phyloP scores from a whole-genome alignment of 1,140 invertebrate species.

The Brachionus paranguensis region DNA sequence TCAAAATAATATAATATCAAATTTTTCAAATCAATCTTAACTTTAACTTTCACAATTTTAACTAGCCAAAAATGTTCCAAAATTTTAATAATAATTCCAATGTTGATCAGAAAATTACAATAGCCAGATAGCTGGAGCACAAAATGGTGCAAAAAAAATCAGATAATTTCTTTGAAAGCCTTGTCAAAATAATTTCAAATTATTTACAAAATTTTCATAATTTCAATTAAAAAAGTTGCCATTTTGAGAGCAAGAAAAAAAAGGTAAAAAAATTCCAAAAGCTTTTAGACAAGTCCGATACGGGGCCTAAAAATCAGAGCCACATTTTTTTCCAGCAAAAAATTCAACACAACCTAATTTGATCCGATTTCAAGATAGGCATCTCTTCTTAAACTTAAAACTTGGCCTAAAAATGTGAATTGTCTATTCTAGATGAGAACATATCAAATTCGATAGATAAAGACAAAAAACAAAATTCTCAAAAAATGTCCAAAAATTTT shows the following conservation, averaged over 20 bases:
- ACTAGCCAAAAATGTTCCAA: no score
- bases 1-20: no score
- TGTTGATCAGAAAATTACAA: no score
- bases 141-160: no score
- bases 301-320: background rate
- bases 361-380: background rate
- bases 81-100: no score
- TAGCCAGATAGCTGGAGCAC: no score
- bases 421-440: background rate
- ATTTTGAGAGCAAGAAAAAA: background rate
- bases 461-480: background rate
- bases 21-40: no score
- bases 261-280: background rate
- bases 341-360: background rate
- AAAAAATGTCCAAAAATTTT: slow-evolving; percentile 1
- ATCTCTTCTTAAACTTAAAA: background rate
- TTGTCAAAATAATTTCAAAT: background rate
- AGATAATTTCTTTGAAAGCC: no score
- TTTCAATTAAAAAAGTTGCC: no score
- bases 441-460: slow-evolving; percentile 14
- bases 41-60: no score
- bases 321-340: background rate
- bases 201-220: background rate
- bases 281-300: background rate
- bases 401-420: background rate